Evolutionary conservation across 1,140 invertebrate genomes (phyloP), one percentile per base, ranked within the genome.

Genomic region (Amyelois transitella): DNA sequence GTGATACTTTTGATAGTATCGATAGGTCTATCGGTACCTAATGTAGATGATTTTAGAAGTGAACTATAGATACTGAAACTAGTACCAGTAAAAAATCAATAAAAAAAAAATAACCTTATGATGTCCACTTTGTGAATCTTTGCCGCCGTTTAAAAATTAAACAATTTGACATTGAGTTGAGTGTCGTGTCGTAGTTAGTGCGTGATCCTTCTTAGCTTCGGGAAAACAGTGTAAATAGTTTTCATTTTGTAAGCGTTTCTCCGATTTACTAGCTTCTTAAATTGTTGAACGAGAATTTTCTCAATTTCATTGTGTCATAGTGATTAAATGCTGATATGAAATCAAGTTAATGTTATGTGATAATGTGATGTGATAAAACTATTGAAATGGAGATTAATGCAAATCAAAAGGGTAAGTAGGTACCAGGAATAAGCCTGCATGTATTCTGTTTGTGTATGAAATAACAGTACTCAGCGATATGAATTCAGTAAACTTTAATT

Each of bases 381-480:
- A 53, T 59, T 60, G 69, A 75, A 79, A 86, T 87, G 84, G 81
- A 84, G 72, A 73, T 79, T 60, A 80, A 75, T 73, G 60, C 77
- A 66, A 86, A 76, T 77, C 76, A 76, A 67, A 86, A 81, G 71
- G 84, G 84, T 86, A 59, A 82, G 81, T 77, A 73, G 38, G 62
- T 72, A 38, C 57, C 55, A 69, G 60, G 48, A 63, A 65, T 51
- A 66, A 65, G 66, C 58, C 64, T 58, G 58, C 59, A 60, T 63
- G 53, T 77, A 67, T n/a, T n/a, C n/a, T 87, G 81, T 85, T 87
- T 84, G 79, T 85, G 72, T 82, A 86, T 81, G 82, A 77, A 38
- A 77, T 85, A 87, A 87, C 84, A 84, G 84, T 87, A 82, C 61
- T 66, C 75, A 72, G 76, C 71, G 74, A 86, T 73, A 84, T 72